These are phyloP conservation scores for Melangyna quadrimaculata DNA, from an alignment of 2,888 invertebrate species.

Conservation along the genomic window DNA sequence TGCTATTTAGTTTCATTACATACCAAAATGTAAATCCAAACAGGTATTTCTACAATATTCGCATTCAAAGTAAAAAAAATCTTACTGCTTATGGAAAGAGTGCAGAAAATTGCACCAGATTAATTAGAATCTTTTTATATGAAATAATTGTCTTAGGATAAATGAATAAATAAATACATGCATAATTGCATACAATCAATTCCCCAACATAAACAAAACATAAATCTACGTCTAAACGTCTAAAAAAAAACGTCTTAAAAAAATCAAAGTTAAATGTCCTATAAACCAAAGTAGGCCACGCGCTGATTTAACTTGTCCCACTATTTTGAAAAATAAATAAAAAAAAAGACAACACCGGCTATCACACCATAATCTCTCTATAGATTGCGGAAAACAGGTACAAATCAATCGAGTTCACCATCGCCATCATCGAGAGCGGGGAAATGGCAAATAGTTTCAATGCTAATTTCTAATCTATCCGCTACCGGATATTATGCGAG, in stretches of 20 bases:
- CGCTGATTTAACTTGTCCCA: conserved; percentile 38
- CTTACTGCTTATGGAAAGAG: conserved; percentile 24
- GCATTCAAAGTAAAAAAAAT: conserved; percentile 1
- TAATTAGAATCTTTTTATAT: background rate
- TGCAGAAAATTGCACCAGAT: conserved; percentile 13
- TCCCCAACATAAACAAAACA: background rate
- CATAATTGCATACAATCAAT: too few species aligned
- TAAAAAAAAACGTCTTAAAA: background rate
- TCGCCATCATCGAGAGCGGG: background rate
- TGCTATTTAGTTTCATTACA: background rate
- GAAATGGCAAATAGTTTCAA: conserved; percentile 70
- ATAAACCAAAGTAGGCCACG: conserved; percentile 53
- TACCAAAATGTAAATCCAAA: background rate
- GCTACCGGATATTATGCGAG: conserved; percentile 36
- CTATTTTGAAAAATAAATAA: conserved; percentile 3
- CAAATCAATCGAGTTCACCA: conserved; percentile 42
- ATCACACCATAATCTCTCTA: conserved; percentile 29
- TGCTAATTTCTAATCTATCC: conserved; percentile 63
- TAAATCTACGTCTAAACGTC: background rate
- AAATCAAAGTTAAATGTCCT: conserved; percentile 49
- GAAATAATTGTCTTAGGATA: conserved; percentile 13
- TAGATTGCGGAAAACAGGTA: conserved; percentile 61
- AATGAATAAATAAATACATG: background rate
- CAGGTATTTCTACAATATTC: conserved; percentile 16
- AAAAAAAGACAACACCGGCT: background rate